Percentiles rank a stretch among this genome's conserved stretches.
Evolutionary conservation across 2,888 invertebrate species (phyloP).

Genomic region (Cinara cedri): DNA sequence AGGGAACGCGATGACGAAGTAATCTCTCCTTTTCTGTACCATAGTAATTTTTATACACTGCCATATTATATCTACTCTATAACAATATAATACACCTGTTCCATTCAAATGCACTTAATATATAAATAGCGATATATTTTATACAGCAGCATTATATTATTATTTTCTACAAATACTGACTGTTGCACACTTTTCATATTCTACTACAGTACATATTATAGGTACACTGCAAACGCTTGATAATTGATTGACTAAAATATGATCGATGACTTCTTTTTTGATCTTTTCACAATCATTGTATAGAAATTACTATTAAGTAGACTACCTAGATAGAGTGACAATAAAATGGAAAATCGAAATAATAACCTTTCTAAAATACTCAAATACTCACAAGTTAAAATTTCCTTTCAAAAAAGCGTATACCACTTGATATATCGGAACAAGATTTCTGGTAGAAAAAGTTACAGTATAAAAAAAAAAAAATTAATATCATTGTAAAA

Average conservation of each 20-base stretch:
- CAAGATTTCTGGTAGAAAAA: too few relatives aligned
- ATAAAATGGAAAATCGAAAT: too few relatives aligned
- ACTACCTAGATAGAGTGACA: too few relatives aligned
- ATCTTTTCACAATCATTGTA: not conserved
- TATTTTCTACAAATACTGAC: not conserved
- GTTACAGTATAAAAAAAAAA: too few relatives aligned
- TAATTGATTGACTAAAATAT: slow-evolving; percentile 17
- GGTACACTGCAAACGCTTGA: not conserved
- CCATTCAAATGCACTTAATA: slow-evolving; percentile 35
- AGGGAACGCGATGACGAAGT: slow-evolving; percentile 28
- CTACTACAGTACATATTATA: not conserved
- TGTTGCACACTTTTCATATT: not conserved
- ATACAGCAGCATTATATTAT: not conserved
- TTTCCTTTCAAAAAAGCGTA: too few relatives aligned
- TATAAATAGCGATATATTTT: not conserved
- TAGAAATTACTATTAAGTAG: too few relatives aligned
- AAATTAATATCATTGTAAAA: too few relatives aligned
- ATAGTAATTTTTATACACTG: not conserved
- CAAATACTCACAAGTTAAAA: too few relatives aligned
- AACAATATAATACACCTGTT: slow-evolving; percentile 26
- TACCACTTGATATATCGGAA: too few relatives aligned
- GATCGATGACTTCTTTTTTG: slow-evolving; percentile 41
- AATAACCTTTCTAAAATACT: too few relatives aligned
- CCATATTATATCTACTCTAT: not conserved
- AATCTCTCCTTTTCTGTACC: slow-evolving; percentile 25